phyloP scores from a whole-genome alignment of 2,888 invertebrate genomes.

The Rapana venosa region DNA sequence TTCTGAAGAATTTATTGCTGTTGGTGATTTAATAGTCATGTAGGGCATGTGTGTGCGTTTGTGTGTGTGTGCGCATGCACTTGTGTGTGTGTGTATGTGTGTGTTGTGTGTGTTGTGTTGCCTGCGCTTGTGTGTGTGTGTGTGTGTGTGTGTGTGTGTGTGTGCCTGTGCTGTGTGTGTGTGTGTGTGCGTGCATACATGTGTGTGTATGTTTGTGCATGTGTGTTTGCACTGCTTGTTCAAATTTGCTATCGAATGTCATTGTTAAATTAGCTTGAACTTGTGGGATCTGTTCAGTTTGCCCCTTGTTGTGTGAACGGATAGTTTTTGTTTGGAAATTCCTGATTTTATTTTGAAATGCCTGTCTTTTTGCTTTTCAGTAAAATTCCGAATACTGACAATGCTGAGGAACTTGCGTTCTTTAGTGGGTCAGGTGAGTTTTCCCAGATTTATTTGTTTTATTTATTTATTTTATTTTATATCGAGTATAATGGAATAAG shows the following conservation, averaged over 20 bases:
- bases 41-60: background rate
- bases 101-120: conserved; percentile 21
- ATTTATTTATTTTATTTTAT: background rate
- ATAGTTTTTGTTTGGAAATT: background rate
- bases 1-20: too few species aligned
- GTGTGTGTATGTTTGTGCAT: conserved; percentile 15
- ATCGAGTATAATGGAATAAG: background rate
- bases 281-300: too few species aligned
- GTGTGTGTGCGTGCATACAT: background rate
- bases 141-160: background rate
- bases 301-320: too few species aligned
- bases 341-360: background rate
- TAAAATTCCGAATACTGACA: conserved; percentile 67
- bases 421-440: conserved; percentile 50
- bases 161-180: background rate
- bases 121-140: background rate
- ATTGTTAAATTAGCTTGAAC: too few species aligned
- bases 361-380: conserved; percentile 50
- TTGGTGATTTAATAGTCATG: background rate
- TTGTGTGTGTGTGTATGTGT: conserved; percentile 5
- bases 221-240: too few species aligned
- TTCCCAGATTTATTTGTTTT: too few species aligned
- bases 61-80: background rate
- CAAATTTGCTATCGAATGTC: too few species aligned
- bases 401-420: conserved; percentile 58